Conservation (phyloP, 2,888 invertebrate species). For the Siphlonurus alternatus region DNA sequence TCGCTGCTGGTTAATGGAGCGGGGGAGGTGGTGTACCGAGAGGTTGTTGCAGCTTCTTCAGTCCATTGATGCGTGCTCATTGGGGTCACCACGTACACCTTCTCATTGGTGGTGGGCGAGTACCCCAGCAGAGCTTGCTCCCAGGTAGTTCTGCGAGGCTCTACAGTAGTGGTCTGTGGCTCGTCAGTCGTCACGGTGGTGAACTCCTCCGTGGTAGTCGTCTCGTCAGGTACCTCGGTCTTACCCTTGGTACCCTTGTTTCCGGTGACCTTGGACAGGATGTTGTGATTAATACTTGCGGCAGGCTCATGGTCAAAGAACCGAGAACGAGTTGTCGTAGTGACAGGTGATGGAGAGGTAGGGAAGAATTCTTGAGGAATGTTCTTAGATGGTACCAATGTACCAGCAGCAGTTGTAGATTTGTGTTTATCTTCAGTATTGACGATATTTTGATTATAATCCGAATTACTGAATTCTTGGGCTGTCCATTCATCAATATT, state of each 20-base stretch:
- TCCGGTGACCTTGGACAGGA: background rate
- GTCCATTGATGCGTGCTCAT: constrained; percentile 25
- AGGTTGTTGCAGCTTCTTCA: constrained; percentile 17
- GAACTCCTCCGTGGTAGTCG: constrained; percentile 22
- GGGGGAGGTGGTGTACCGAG: constrained; percentile 16
- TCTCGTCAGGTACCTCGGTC: constrained; percentile 20
- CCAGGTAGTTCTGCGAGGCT: constrained; percentile 30
- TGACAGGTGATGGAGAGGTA: constrained; percentile 29
- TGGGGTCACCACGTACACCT: constrained; percentile 68
- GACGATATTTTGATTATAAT: background rate
- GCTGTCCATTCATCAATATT: constrained; percentile 76
- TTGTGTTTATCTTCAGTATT: background rate
- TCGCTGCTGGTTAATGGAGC: constrained; percentile 15
- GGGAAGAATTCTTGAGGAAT: constrained; percentile 63
- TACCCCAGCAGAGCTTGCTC: constrained; percentile 49
- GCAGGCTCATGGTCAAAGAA: constrained; percentile 33
- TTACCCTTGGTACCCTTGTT: constrained; percentile 12
- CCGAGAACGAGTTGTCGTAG: background rate
- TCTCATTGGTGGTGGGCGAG: constrained; percentile 60
- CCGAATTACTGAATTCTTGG: constrained; percentile 37
- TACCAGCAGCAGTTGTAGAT: constrained; percentile 19
- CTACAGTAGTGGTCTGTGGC: background rate
- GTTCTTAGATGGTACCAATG: constrained; percentile 44
- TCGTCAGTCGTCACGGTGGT: constrained; percentile 20
- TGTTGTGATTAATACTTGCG: constrained; percentile 29